These are phyloP conservation scores for Camarhynchus parvulus DNA, from an alignment of 2,113 vertebrate species.

Conservation along the genomic window DNA sequence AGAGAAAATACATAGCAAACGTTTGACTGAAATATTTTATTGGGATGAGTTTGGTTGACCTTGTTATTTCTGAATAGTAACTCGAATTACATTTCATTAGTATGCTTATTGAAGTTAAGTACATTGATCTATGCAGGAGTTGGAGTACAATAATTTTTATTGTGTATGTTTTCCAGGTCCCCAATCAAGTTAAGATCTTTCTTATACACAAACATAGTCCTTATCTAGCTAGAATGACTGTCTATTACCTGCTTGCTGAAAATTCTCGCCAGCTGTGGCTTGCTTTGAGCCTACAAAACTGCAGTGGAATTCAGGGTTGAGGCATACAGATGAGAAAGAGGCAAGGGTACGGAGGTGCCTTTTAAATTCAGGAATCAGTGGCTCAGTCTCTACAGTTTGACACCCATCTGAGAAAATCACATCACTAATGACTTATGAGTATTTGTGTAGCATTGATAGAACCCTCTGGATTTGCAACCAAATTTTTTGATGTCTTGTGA, in stretches of 20 bases:
- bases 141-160: background rate
- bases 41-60: background rate
- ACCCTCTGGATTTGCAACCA: background rate
- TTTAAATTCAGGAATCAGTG: background rate
- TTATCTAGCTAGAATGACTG: fast-evolving
- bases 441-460: fast-evolving
- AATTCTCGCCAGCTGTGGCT: background rate
- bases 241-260: background rate
- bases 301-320: background rate
- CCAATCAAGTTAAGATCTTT: background rate
- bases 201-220: background rate
- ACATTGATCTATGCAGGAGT: background rate
- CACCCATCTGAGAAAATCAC: background rate
- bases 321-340: background rate
- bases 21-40: background rate
- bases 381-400: background rate
- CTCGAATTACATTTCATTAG: background rate
- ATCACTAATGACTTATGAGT: fast-evolving
- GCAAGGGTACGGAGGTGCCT: background rate
- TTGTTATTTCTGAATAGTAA: background rate
- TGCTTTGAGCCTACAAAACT: background rate
- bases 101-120: background rate
- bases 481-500: background rate
- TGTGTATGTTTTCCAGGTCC: background rate
- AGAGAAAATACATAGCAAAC: background rate